Evolutionary conservation across 1,140 invertebrate species (phyloP).

Genomic region (Orchesella cincta): DNA sequence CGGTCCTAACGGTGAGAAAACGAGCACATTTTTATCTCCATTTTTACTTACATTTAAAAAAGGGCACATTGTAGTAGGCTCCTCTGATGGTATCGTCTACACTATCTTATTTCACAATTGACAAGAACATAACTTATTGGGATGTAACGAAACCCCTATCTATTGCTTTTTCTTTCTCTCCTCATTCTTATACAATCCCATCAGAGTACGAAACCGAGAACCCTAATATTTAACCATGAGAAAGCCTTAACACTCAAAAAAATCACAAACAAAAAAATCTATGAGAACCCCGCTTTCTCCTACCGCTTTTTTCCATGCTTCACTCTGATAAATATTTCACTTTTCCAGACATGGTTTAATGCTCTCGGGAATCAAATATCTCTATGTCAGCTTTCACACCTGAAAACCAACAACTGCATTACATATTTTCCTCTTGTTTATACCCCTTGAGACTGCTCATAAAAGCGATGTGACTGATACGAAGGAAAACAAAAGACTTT

Average conservation of each 20-base stretch:
- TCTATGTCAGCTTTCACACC: conserved; percentile 21
- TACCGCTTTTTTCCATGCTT: too few relatives aligned
- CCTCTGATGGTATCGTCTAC: too few relatives aligned
- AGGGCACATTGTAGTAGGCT: background rate
- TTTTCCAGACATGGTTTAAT: background rate
- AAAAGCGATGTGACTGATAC: conserved; percentile 5
- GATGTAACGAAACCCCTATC: too few relatives aligned
- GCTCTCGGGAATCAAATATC: conserved; percentile 12
- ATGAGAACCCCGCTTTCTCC: too few relatives aligned
- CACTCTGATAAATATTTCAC: conserved; percentile 21
- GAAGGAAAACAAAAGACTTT: conserved; percentile 7
- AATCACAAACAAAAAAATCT: too few relatives aligned
- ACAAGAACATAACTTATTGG: background rate
- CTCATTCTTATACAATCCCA: too few relatives aligned
- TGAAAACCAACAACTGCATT: conserved; percentile 9
- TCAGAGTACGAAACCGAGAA: too few relatives aligned
- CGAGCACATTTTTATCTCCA: background rate
- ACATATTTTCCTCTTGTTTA: conserved; percentile 13
- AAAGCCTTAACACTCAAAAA: too few relatives aligned
- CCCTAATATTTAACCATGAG: too few relatives aligned
- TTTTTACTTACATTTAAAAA: background rate
- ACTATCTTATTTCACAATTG: background rate
- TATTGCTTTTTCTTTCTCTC: too few relatives aligned
- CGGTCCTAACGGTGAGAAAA: conserved; percentile 67
- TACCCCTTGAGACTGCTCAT: background rate